A percentile compares a stretch with the other conserved stretches of the same genome.
Conservation (phyloP, 2,888 invertebrate genomes). For the Blera fallax region DNA sequence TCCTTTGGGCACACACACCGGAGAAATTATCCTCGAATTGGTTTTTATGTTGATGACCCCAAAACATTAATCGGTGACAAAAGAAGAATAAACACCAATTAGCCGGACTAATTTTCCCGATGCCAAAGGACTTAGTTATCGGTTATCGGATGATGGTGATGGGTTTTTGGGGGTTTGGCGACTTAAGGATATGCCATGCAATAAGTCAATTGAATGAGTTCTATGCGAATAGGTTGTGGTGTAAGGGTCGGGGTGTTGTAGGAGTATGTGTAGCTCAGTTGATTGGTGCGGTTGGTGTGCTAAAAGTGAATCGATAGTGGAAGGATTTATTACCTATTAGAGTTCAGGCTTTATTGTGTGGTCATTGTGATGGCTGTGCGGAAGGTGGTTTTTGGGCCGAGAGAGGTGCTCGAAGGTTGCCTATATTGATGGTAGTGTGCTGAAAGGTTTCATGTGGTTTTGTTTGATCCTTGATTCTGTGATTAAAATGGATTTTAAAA, state of each 20-base stretch:
- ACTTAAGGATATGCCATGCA: not conserved
- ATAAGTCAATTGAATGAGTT: conserved; percentile 32
- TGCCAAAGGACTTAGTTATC: conserved; percentile 11
- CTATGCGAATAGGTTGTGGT: not conserved
- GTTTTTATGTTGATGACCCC: conserved; percentile 58
- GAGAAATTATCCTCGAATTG: conserved; percentile 37
- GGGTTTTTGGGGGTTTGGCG: not conserved
- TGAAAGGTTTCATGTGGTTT: not conserved
- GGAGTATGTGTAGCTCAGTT: not conserved
- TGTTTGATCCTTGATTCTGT: not conserved
- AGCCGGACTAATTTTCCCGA: conserved; percentile 49
- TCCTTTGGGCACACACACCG: not conserved
- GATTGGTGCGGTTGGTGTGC: conserved; percentile 1
- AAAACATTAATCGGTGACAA: conserved; percentile 67
- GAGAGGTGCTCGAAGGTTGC: not conserved
- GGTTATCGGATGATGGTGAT: conserved; percentile 6
- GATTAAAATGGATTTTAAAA: not conserved
- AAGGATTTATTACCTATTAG: conserved; percentile 8
- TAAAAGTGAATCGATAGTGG: conserved; percentile 18
- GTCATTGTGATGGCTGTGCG: not conserved
- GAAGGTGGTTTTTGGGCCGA: not conserved
- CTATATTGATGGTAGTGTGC: not conserved
- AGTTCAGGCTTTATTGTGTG: not conserved
- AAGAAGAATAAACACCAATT: conserved; percentile 63
- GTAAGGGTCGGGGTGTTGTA: not conserved